These are phyloP conservation scores for Lepidocolaptes lacrymiger DNA, from an alignment of 2,797 vertebrate species.

Conservation along the genomic window DNA sequence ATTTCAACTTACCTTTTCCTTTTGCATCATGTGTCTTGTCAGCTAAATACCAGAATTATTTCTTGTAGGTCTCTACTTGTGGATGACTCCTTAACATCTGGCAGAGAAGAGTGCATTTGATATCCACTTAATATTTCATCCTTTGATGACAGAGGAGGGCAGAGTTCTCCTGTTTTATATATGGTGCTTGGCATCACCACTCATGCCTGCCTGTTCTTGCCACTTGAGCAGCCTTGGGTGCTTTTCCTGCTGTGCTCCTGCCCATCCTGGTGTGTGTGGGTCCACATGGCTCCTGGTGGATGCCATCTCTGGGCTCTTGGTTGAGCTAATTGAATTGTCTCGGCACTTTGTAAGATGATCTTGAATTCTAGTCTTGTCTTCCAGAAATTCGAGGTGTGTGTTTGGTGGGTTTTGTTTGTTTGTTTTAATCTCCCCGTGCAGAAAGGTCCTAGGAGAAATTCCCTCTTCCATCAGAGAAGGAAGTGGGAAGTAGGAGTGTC, in stretches of 20 bases:
- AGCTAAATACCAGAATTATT: background rate
- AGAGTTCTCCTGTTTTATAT: background rate
- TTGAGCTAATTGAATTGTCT: background rate
- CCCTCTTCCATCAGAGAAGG: background rate
- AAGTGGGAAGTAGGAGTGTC: background rate
- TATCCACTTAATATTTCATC: background rate
- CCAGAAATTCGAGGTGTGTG: accelerated
- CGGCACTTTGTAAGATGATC: background rate
- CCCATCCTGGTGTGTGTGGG: background rate
- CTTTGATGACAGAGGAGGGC: background rate
- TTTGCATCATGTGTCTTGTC: background rate
- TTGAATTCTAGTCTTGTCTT: background rate
- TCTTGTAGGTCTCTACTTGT: background rate
- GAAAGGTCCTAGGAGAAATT: background rate
- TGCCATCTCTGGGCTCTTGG: background rate
- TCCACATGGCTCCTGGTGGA: background rate
- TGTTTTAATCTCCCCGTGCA: background rate
- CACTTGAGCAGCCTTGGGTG: background rate
- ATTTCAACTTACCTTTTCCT: background rate
- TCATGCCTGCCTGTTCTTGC: background rate
- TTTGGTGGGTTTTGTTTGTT: background rate
- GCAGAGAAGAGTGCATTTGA: background rate
- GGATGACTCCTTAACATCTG: background rate
- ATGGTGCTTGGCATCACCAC: no score
- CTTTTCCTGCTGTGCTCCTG: background rate